Conservation (phyloP, 2,888 invertebrate genomes). For the Lasioglossum vierecki region DNA sequence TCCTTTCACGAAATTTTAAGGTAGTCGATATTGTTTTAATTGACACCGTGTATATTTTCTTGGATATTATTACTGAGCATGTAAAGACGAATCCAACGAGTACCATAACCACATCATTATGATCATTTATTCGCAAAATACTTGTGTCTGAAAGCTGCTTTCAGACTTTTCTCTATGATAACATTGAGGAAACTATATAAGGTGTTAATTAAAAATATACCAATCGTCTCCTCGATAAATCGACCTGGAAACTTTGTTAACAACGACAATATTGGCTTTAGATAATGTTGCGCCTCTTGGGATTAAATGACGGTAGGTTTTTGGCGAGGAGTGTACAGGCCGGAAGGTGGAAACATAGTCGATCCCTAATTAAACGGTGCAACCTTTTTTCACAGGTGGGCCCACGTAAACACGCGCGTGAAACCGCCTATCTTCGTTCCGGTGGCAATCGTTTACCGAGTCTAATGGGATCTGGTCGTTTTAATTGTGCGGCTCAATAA, state of each 20-base stretch:
- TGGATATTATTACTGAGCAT: not conserved
- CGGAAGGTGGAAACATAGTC: not conserved
- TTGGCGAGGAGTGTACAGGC: not conserved
- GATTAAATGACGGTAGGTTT: not conserved
- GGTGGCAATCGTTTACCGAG: not conserved
- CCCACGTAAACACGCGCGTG: not conserved
- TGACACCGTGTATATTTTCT: not conserved
- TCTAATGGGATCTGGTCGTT: conserved; percentile 16
- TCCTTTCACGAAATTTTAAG: not conserved
- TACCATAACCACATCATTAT: not conserved
- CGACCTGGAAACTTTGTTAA: too few relatives aligned
- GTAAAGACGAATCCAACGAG: not conserved
- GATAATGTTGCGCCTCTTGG: not conserved
- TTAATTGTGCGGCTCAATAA: conserved; percentile 19
- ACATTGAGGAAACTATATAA: not conserved
- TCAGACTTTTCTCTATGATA: not conserved
- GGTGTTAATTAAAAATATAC: not conserved
- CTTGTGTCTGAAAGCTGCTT: not conserved
- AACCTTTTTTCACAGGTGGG: conserved; percentile 3
- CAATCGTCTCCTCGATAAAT: too few relatives aligned
- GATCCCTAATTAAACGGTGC: conserved; percentile 29
- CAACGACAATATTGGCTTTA: not conserved
- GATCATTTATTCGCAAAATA: not conserved
- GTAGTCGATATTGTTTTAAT: not conserved
- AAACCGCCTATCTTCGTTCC: not conserved